Conservation (phyloP, 53 echinoderm and acorn worm species). For the Stichopus horrens region DNA sequence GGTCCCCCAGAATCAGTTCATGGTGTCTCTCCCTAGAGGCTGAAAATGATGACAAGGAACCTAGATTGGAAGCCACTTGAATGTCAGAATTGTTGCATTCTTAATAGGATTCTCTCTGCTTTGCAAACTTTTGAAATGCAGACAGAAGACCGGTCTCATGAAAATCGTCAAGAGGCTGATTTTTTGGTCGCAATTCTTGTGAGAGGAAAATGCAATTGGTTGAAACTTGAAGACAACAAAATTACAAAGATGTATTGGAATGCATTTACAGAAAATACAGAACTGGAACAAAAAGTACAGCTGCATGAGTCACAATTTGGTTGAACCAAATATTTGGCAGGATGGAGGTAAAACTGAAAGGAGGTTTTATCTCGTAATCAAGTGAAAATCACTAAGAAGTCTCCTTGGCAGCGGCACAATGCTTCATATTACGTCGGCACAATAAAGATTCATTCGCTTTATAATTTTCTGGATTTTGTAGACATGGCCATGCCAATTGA, state of each 20-base stretch:
- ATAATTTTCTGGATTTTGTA: too few relatives aligned
- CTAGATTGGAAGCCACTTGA: slow-evolving; percentile 32
- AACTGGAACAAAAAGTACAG: not conserved
- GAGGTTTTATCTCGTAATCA: too few relatives aligned
- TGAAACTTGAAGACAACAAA: not conserved
- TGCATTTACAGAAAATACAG: not conserved
- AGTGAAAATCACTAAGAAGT: too few relatives aligned
- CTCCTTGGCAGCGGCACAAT: too few relatives aligned
- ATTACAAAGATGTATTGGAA: not conserved
- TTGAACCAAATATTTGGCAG: not conserved
- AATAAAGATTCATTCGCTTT: too few relatives aligned
- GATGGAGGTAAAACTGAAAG: too few relatives aligned
- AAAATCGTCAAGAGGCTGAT: slow-evolving; percentile 7
- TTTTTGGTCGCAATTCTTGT: not conserved
- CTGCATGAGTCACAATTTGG: not conserved
- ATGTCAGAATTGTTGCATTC: slow-evolving; percentile 4
- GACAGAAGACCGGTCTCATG: not conserved
- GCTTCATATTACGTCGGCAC: too few relatives aligned
- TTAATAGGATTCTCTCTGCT: slow-evolving; percentile 1
- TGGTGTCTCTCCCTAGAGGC: slow-evolving; percentile 5
- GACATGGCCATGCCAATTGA: too few relatives aligned
- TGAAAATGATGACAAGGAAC: not conserved
- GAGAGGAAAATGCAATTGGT: not conserved
- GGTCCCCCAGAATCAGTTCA: slow-evolving; percentile 9
- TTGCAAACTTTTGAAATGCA: not conserved